These are phyloP conservation scores for Sesamia inferens DNA, from an alignment of 2,888 invertebrate species.

Conservation along the genomic window DNA sequence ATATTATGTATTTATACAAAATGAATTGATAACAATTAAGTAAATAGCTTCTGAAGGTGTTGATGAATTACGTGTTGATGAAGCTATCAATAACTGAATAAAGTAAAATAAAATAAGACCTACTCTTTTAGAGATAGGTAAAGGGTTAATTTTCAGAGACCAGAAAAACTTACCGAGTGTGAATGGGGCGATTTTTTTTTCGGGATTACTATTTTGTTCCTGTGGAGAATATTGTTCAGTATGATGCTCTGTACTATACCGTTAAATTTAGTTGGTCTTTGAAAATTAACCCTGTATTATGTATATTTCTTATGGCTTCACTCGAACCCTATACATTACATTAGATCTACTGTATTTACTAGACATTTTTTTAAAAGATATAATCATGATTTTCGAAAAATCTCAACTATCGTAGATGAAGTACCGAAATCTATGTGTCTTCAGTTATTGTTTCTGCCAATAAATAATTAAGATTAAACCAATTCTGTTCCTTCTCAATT, in stretches of 20 bases:
- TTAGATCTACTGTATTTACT: neutral
- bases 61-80: conserved; percentile 29
- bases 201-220: too few relatives aligned
- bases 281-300: neutral
- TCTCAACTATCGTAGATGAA: neutral
- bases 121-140: too few relatives aligned
- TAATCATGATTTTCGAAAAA: neutral
- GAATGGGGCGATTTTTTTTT: too few relatives aligned
- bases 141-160: too few relatives aligned
- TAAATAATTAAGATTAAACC: neutral
- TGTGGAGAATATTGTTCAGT: too few relatives aligned
- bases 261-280: too few relatives aligned
- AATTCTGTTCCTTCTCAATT: neutral
- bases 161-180: too few relatives aligned
- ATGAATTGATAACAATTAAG: conserved; percentile 26
- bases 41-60: conserved; percentile 38
- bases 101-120: neutral
- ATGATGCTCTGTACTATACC: too few relatives aligned
- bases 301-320: neutral
- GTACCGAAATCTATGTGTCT: neutral
- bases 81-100: neutral
- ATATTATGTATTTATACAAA: conserved; percentile 29
- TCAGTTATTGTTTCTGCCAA: neutral
- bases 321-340: neutral
- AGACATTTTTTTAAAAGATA: neutral